Evolutionary conservation across 2,797 vertebrate genomes (phyloP), one percentile per base, ranked within the genome.

Genomic region (Sebastes matsubarae): DNA sequence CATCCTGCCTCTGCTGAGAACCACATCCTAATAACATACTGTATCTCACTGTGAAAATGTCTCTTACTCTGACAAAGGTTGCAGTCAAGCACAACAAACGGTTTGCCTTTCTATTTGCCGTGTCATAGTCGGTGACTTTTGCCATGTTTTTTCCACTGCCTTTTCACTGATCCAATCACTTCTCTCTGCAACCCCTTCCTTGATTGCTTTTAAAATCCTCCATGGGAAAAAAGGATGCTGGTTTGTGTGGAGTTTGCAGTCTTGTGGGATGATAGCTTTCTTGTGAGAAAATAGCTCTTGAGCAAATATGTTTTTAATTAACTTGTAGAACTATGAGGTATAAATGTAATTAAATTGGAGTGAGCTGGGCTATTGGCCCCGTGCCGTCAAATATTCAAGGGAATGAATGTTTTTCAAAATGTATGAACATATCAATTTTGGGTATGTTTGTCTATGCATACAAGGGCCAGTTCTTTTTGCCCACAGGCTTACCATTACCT

Each of bases 231-330:
- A 58, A 70, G 24, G 16, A 55, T 70, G 52, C 9, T 52, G 46
- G 29, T 68, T 46, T 70, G 20, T 69, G 52, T 25, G 18, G 9
- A 58, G 9, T 78, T 77, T 73, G 16, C 8, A 25, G 18, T 69
- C 55, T 25, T n/a, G 3, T 8, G 24, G 58, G 61, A 69, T 59
- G 34, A 71, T 63, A 63, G 65, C 16, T 70, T 46, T 22, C 13
- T 20, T 24, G 52, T 55, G 64, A 80, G 57, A 72, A 68, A 72
- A 60, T 34, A 69, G 14, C 69, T 81, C 30, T 36, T n/a, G 10
- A 77, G 14, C 38, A 80, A 86, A 75, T 82, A 64, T 74, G 54
- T 72, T 36, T 81, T 83, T 78, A 81, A 79, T 86, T 54, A 85
- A 73, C 27, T 77, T 36, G 8, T 54, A 20, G 14, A n/a, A 68